Conservation (phyloP, 2,797 vertebrate species). For the Distichodus sexfasciatus region DNA sequence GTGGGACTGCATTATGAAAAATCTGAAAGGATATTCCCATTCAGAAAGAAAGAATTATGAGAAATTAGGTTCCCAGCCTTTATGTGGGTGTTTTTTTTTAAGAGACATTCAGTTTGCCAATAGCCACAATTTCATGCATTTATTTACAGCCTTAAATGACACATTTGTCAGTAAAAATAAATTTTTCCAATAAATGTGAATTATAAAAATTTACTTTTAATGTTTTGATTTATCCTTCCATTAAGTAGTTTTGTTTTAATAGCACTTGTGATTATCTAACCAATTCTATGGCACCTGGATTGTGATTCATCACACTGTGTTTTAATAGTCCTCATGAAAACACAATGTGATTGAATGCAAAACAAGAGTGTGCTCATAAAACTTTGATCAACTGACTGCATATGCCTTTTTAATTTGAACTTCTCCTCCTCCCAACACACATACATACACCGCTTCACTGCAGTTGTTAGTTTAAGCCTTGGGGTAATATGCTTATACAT, state of each 20-base stretch:
- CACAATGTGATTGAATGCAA: not conserved
- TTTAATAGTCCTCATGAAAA: conserved; percentile 1
- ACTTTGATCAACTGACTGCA: not conserved
- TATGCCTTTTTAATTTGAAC: not conserved
- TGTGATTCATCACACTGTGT: not conserved
- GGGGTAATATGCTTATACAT: not conserved
- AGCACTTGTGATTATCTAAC: not conserved
- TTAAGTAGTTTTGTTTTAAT: not conserved
- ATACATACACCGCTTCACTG: not conserved
- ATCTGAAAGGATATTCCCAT: not conserved
- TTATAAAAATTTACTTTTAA: too few species aligned
- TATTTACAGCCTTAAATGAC: not conserved
- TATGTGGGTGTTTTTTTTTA: not conserved
- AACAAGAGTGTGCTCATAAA: not conserved
- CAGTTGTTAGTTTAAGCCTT: not conserved
- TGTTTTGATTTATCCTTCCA: not conserved
- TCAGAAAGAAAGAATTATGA: not conserved
- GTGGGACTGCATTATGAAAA: not conserved
- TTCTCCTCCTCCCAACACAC: not conserved
- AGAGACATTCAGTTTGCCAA: too few species aligned
- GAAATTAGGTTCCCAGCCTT: not conserved
- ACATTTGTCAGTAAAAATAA: too few species aligned
- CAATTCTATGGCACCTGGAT: not conserved
- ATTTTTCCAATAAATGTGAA: too few species aligned
- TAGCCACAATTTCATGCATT: too few species aligned